Conservation (phyloP, 2,113 vertebrate genomes). For the Lophotis ruficrista region DNA sequence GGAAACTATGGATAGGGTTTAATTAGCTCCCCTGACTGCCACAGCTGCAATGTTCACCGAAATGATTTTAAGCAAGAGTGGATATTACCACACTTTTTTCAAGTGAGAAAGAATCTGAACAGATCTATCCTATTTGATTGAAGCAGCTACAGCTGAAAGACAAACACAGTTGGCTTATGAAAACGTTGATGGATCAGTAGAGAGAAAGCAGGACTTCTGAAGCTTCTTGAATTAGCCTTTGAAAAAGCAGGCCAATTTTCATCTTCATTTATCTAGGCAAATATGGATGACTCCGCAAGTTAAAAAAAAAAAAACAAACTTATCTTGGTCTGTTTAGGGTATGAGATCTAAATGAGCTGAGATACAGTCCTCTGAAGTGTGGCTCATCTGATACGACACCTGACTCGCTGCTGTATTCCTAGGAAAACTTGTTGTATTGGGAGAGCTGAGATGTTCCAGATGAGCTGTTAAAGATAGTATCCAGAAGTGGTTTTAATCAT, state of each 20-base stretch:
- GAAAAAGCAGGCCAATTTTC: neutral
- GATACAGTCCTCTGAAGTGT: neutral
- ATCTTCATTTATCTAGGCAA: neutral
- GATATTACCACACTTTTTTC: neutral
- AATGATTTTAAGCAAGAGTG: neutral
- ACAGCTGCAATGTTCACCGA: neutral
- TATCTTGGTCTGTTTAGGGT: neutral
- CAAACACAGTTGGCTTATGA: neutral
- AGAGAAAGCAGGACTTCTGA: neutral
- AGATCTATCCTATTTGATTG: neutral
- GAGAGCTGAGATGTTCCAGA: neutral
- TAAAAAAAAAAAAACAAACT: neutral
- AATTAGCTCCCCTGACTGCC: neutral
- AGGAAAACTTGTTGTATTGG: neutral
- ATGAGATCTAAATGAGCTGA: neutral
- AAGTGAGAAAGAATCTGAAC: neutral
- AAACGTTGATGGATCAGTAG: neutral
- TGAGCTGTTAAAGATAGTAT: neutral
- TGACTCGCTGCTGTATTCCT: neutral
- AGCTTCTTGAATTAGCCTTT: neutral
- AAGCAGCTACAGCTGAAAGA: neutral
- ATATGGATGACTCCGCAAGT: neutral
- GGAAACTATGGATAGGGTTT: neutral
- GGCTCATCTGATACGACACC: neutral
- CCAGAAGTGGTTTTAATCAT: neutral